Base-by-base conservation (phyloP, 2,888 invertebrate species). In the Chydorus sphaericus region DNA sequence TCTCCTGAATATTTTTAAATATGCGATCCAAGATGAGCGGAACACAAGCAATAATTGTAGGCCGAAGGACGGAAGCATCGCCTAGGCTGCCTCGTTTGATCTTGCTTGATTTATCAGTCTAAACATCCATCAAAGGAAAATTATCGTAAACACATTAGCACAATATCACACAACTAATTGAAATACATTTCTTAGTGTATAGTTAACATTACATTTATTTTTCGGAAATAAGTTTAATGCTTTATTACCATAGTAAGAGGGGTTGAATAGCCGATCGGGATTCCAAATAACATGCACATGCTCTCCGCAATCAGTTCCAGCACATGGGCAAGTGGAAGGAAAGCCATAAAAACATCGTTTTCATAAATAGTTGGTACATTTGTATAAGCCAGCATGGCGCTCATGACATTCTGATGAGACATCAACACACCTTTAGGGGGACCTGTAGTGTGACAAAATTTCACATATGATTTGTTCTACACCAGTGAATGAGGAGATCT, bases 11-110 rank as follows among this genome's bases (percentile, higher is more conserved):
- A 63, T 87, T 91, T 73, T 98, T 98, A 67, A 92, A 92, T 67
- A 98, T 89, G 65, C 97, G 83, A 73, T 97, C 97, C 75, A 97
- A 81, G 64, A 98, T 94, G 54, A 96, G 75, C 58, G 98, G 98
- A 48, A 98, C 98, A 51, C 93, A 83, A 4, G 94, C 93, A 77
- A 98, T 85, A 66, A 94, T 84, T 2, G 96, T 93, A 3, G 98
- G 98, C 64, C 79, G 78, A 56, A 98, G 75, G 2, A 90, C 83
- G 44, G 86, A 82, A 11, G 93, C 91, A 71, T 98, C 98, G 4
- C 98, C 98, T 67, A 82, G 84, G 57, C 89, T 86, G 48, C 97
- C 97, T 66, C 83, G 82, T 78, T 90, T 91, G 64, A 98, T 92
- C 74, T 94, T 97, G 66, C 91, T 92, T 53, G 94, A 91, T 28